These are phyloP conservation scores for Chironomus striatipennis DNA, from an alignment of 1,140 invertebrate species.

Conservation along the genomic window DNA sequence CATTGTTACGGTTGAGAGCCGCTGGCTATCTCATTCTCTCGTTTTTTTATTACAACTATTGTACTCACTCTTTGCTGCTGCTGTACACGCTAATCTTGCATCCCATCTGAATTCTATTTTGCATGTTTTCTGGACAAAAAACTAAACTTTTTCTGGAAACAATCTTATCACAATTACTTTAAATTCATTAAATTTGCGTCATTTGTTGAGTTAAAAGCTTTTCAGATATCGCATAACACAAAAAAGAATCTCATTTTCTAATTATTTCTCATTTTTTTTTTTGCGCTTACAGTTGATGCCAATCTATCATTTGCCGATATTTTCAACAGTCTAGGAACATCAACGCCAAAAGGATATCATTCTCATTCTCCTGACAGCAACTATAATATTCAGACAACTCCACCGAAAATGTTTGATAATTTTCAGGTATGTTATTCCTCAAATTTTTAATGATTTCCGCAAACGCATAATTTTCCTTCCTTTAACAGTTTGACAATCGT, in stretches of 20 bases:
- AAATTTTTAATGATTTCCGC: constrained; percentile 21
- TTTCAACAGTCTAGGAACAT: background rate
- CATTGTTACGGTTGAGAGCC: constrained; percentile 19
- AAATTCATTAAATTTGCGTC: too few relatives aligned
- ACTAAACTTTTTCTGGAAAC: too few relatives aligned
- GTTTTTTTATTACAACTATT: background rate
- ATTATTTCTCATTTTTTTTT: background rate
- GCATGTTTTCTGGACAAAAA: too few relatives aligned
- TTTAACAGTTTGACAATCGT: constrained; percentile 38
- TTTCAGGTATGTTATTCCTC: constrained; percentile 19
- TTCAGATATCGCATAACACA: too few relatives aligned
- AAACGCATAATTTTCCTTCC: background rate
- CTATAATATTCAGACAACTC: constrained; percentile 15
- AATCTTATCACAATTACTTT: too few relatives aligned
- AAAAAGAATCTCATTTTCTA: background rate
- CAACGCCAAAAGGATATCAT: constrained; percentile 6
- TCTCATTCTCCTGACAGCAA: background rate
- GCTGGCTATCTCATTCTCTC: background rate
- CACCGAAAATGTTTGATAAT: background rate
- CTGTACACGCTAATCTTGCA: background rate
- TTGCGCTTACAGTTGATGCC: background rate
- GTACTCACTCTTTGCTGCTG: too few relatives aligned
- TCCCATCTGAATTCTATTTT: background rate
- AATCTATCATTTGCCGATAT: background rate
- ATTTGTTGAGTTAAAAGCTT: background rate